Conservation (phyloP, 2,113 vertebrate species). For the Cyprinodon variegatus region DNA sequence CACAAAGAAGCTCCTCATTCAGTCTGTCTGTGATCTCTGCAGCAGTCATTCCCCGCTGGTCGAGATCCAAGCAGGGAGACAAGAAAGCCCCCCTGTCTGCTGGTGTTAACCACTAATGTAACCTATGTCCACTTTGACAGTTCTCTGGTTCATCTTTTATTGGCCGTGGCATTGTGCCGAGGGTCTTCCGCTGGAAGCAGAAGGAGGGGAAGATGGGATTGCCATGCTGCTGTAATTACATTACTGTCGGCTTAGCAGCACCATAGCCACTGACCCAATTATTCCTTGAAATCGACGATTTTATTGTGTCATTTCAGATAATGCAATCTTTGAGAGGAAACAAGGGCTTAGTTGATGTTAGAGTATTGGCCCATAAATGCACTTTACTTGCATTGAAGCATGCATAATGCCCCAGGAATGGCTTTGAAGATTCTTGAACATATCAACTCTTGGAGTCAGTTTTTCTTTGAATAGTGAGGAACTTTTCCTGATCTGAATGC, state of each 20-base stretch:
- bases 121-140: conserved; percentile 58
- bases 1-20: conserved; percentile 74
- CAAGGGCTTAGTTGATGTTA: conserved; percentile 43
- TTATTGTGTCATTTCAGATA: conserved; percentile 59
- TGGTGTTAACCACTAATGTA: conserved; percentile 56
- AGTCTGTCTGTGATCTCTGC: conserved; percentile 51
- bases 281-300: conserved; percentile 51
- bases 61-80: conserved; percentile 47
- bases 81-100: conserved; percentile 46
- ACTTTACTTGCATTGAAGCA: conserved; percentile 17
- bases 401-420: conserved; percentile 49
- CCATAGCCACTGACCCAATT: conserved; percentile 59
- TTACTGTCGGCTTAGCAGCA: conserved; percentile 54
- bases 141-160: conserved; percentile 59
- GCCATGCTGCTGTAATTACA: conserved; percentile 62
- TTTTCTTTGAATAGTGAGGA: conserved; percentile 15
- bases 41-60: conserved; percentile 50
- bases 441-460: conserved; percentile 18
- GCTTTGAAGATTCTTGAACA: conserved; percentile 45
- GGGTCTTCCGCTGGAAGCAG: conserved; percentile 39
- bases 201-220: conserved; percentile 28
- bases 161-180: conserved; percentile 43
- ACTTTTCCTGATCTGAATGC: background rate
- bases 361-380: background rate
- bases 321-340: conserved; percentile 64